Evolutionary conservation across 2,113 vertebrate species (phyloP).

Genomic region (Miniopterus natalensis): DNA sequence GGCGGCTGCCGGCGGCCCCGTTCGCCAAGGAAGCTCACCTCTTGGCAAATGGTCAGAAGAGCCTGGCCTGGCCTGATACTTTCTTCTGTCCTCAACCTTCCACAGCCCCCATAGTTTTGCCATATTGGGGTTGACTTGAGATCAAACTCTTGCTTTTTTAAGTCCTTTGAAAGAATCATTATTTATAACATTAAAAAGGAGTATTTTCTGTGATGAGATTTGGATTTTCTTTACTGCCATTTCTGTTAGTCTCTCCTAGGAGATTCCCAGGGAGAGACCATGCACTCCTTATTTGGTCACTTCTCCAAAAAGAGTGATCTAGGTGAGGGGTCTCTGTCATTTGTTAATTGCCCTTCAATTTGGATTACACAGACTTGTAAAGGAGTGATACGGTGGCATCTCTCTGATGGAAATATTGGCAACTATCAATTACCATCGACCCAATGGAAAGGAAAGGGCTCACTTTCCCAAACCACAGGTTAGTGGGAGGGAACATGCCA

Average conservation of each 20-base stretch:
- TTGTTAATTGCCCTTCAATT: neutral
- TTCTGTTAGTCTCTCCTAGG: constrained; percentile 22
- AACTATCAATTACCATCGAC: neutral
- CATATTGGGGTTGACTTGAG: neutral
- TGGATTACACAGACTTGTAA: neutral
- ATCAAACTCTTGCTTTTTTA: neutral
- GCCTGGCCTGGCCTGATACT: neutral
- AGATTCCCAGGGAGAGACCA: neutral
- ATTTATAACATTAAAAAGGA: neutral
- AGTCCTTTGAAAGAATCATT: constrained; percentile 17
- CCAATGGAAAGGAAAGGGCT: neutral
- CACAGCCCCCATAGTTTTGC: neutral
- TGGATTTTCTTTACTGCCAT: neutral
- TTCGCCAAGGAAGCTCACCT: neutral
- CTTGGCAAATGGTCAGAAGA: neutral
- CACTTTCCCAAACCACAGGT: neutral
- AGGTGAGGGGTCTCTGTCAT: neutral
- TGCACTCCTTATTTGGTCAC: neutral
- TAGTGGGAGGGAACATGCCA: neutral
- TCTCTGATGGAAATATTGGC: neutral
- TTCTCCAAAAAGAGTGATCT: neutral
- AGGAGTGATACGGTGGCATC: neutral
- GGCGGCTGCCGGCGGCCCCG: neutral
- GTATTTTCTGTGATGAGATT: neutral
- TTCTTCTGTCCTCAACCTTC: neutral